Percentiles rank a stretch among this genome's conserved stretches.
Conservation (phyloP, 2,113 vertebrate genomes). For the Cisticola juncidis region DNA sequence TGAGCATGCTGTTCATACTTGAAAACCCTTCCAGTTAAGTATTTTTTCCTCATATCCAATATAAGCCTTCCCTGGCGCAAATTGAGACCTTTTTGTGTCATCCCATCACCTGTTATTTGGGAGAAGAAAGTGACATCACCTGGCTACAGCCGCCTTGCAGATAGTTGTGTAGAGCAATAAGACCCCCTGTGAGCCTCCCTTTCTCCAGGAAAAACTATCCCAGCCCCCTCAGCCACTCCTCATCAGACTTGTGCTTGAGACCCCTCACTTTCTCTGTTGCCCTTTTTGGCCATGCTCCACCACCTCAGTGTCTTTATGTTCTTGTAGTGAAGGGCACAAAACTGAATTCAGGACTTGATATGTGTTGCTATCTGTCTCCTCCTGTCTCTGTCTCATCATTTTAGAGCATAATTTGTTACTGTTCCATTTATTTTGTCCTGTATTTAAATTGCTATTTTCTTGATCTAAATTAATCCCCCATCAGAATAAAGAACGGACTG, state of each 20-base stretch:
- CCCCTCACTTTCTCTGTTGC: background rate
- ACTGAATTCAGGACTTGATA: background rate
- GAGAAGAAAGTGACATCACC: background rate
- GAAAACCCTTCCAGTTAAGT: background rate
- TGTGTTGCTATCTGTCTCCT: background rate
- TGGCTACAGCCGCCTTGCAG: background rate
- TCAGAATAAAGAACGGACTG: background rate
- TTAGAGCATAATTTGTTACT: background rate
- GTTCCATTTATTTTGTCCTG: background rate
- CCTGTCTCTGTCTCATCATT: background rate
- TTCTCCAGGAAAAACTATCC: background rate
- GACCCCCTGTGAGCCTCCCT: background rate
- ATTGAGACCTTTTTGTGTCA: background rate
- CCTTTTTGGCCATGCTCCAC: background rate
- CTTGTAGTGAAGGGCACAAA: background rate
- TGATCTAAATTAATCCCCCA: background rate
- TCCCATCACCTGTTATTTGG: background rate
- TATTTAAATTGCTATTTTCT: background rate
- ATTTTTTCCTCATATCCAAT: background rate
- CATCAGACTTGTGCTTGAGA: background rate
- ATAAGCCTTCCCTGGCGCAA: background rate
- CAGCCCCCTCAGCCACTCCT: background rate
- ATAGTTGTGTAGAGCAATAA: background rate
- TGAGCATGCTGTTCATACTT: background rate
- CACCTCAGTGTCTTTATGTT: background rate